These are phyloP conservation scores for Caretta caretta DNA, from an alignment of 2,113 vertebrate species.

Conservation along the genomic window DNA sequence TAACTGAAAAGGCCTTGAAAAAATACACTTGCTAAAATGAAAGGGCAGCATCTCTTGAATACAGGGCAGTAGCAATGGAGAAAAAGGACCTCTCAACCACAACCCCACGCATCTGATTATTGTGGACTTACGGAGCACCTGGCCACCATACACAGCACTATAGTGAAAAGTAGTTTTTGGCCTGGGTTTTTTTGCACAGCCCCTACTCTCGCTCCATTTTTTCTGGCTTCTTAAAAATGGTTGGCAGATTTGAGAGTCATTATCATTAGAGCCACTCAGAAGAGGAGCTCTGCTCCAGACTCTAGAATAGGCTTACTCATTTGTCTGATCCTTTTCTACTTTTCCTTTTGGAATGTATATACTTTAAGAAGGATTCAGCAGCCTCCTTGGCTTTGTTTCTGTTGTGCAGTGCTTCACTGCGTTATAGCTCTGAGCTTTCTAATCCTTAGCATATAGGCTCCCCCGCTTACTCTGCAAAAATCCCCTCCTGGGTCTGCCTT, in stretches of 20 bases:
- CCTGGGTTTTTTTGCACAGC: background rate
- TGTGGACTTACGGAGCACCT: background rate
- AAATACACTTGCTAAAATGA: background rate
- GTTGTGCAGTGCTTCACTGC: background rate
- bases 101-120: background rate
- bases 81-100: background rate
- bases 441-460: background rate
- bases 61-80: background rate
- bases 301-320: background rate
- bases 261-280: background rate
- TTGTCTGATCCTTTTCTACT: conserved; percentile 1
- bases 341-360: background rate
- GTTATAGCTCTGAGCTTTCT: background rate
- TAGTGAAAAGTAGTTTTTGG: background rate
- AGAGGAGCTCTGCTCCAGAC: background rate
- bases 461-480: fast-evolving
- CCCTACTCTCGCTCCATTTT: background rate
- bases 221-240: background rate
- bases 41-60: background rate
- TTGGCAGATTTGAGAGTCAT: background rate
- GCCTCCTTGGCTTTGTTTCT: fast-evolving
- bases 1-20: background rate
- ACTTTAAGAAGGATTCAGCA: background rate
- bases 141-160: fast-evolving
- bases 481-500: background rate